These are phyloP conservation scores for Saccostrea glomerata DNA, from an alignment of 1,140 invertebrate species.

Conservation along the genomic window DNA sequence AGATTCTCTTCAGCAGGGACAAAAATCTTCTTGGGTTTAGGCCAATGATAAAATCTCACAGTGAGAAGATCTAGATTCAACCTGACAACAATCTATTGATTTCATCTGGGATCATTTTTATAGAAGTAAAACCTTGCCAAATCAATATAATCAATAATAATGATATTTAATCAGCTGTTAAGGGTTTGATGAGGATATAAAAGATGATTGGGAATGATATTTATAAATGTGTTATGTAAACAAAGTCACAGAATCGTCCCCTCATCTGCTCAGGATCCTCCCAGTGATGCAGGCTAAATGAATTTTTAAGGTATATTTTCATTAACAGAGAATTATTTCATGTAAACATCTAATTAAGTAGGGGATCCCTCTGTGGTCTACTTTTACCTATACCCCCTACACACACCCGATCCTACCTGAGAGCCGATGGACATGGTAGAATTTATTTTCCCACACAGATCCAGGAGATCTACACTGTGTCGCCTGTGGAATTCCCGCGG, in stretches of 20 bases:
- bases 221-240: neutral
- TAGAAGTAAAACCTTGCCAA: constrained; percentile 12
- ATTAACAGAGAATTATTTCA: neutral
- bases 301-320: neutral
- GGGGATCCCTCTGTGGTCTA: neutral
- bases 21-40: neutral
- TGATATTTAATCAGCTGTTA: constrained; percentile 29
- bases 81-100: constrained; percentile 1
- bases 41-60: neutral
- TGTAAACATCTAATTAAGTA: neutral
- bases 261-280: neutral
- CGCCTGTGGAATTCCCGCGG: neutral
- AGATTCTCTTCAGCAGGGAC: neutral
- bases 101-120: neutral
- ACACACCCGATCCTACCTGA: neutral
- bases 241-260: neutral
- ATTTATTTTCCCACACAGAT: constrained; percentile 23
- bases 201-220: neutral
- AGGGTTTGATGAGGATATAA: neutral
- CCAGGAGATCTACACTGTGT: constrained; percentile 8
- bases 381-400: neutral
- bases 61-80: constrained; percentile 7
- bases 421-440: neutral
- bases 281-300: neutral
- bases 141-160: constrained; percentile 28